Conservation (phyloP, 2,797 vertebrate genomes). For the Mormyrus hasselquistii region DNA sequence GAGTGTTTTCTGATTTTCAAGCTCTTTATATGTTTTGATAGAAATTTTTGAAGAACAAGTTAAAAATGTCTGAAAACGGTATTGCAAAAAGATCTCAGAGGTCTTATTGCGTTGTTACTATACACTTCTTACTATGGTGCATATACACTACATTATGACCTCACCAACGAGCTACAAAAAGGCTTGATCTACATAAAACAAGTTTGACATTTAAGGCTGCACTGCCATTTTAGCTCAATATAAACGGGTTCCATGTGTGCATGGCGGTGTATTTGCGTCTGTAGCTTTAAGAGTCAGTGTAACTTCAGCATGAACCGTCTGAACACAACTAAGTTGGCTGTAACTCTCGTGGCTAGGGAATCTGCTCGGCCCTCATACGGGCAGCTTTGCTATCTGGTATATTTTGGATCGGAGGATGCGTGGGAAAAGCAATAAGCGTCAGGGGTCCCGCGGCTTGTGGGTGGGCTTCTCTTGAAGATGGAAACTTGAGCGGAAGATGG, state of each 20-base stretch:
- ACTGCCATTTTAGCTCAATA: background rate
- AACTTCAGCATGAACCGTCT: background rate
- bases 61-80: background rate
- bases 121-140: background rate
- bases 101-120: background rate
- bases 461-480: slow-evolving; percentile 8
- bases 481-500: slow-evolving; percentile 7
- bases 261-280: background rate
- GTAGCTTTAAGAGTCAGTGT: background rate
- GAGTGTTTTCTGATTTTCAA: background rate
- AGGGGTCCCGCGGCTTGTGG: background rate
- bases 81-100: background rate
- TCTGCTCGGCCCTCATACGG: background rate
- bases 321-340: background rate
- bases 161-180: background rate
- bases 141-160: background rate
- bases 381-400: background rate
- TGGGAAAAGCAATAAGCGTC: background rate
- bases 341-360: background rate
- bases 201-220: background rate
- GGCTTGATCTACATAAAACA: background rate
- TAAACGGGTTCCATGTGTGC: background rate
- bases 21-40: background rate
- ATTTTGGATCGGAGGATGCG: background rate
- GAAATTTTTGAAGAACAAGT: background rate